Conservation (phyloP, 2,888 invertebrate species). For the Cryptosula pallasiana region DNA sequence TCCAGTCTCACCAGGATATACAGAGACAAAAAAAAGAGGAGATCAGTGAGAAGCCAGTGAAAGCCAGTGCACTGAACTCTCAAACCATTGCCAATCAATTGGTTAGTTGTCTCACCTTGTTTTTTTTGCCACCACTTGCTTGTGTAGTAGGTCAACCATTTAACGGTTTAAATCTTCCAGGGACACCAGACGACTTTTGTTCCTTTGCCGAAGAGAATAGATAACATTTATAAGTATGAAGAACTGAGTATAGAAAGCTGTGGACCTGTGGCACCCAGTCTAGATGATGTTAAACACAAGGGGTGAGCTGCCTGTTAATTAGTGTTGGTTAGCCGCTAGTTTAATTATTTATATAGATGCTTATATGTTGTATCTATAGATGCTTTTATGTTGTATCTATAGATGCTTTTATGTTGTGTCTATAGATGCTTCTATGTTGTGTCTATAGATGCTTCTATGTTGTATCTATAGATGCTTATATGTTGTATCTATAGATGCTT, state of each 20-base stretch:
- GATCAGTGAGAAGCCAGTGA: conserved; percentile 49
- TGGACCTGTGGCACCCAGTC: conserved; percentile 69
- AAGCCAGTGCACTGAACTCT: conserved; percentile 61
- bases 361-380: too few species aligned
- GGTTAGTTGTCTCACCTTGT: not conserved
- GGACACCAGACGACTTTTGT: conserved; percentile 55
- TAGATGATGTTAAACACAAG: conserved; percentile 61
- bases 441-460: too few species aligned
- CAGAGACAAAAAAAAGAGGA: conserved; percentile 23
- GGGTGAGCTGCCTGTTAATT: too few species aligned
- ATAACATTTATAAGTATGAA: conserved; percentile 63
- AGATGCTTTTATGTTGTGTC: too few species aligned
- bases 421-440: too few species aligned
- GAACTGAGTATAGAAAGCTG: conserved; percentile 61
- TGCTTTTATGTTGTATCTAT: too few species aligned
- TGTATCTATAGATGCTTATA: too few species aligned
- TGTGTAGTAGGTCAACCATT: not conserved
- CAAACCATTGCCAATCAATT: not conserved
- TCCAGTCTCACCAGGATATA: conserved; percentile 66
- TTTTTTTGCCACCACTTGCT: not conserved
- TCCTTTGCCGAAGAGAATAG: conserved; percentile 64
- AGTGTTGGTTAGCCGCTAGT: too few species aligned
- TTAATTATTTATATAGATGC: too few species aligned
- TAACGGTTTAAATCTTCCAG: conserved; percentile 26
- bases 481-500: too few species aligned